Conservation (phyloP, 1,140 invertebrate species). For the Brachionus manjavacas region DNA sequence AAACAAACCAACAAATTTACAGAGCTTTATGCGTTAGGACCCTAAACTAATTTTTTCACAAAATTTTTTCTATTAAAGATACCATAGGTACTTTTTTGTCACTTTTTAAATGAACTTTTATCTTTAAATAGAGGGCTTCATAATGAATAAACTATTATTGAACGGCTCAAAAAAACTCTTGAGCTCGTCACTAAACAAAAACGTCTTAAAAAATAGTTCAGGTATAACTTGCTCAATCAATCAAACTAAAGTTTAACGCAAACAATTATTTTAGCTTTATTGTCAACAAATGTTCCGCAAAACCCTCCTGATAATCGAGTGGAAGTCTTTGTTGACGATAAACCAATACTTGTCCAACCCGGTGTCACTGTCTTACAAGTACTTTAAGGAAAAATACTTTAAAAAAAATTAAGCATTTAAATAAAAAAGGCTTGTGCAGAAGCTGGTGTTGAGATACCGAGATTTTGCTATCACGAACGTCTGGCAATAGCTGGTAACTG, state of each 20-base stretch:
- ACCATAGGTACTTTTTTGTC: neutral
- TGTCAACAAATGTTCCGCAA: neutral
- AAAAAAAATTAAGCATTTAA: constrained; percentile 46
- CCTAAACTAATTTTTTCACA: neutral
- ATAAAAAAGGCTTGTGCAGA: constrained; percentile 76
- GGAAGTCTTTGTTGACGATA: constrained; percentile 96
- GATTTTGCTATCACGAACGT: constrained; percentile 98
- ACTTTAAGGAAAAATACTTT: constrained; percentile 44
- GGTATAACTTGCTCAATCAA: neutral
- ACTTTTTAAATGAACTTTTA: neutral
- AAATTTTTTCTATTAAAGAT: neutral
- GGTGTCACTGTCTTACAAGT: constrained; percentile 96
- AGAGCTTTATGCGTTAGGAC: constrained; percentile 30
- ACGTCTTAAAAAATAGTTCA: neutral
- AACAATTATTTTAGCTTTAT: neutral
- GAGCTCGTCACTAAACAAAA: neutral
- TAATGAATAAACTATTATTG: constrained; percentile 5
- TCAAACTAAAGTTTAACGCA: neutral
- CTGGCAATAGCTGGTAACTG: constrained; percentile 92
- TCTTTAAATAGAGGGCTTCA: neutral
- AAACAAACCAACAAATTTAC: neutral
- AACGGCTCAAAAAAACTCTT: constrained; percentile 25
- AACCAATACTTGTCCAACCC: constrained; percentile 83
- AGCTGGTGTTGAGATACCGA: constrained; percentile 91
- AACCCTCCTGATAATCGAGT: constrained; percentile 56